Evolutionary conservation across 1,140 invertebrate genomes (phyloP).

Genomic region (Drosophila fuyamai): DNA sequence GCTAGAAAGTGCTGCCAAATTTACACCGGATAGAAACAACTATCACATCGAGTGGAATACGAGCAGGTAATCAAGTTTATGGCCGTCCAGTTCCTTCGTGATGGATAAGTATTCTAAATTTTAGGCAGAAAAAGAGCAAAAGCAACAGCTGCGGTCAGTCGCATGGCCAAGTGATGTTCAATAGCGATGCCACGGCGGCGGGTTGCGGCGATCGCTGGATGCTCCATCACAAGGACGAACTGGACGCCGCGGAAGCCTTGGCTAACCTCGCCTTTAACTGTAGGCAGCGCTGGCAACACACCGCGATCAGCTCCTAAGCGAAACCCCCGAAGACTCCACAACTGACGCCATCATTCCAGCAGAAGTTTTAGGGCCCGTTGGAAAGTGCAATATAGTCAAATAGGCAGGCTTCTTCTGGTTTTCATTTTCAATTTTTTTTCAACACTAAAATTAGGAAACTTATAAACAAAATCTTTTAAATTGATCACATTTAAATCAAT

Average conservation of each 20-base stretch:
- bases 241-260: constrained; percentile 89
- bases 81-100: not conserved
- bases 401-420: not conserved
- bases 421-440: not conserved
- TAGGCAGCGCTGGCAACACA: constrained; percentile 64
- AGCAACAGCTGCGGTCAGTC: not conserved
- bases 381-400: constrained; percentile 84
- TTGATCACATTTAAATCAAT: too few species aligned
- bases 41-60: constrained; percentile 87
- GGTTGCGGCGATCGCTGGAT: constrained; percentile 49
- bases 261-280: constrained; percentile 84
- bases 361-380: constrained; percentile 61
- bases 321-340: constrained; percentile 16
- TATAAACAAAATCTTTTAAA: too few species aligned
- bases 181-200: constrained; percentile 49
- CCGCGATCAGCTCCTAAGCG: constrained; percentile 62
- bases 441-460: too few species aligned
- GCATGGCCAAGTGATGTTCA: constrained; percentile 43
- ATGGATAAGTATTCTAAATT: not conserved
- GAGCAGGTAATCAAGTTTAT: constrained; percentile 65
- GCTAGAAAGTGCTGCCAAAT: constrained; percentile 89
- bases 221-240: constrained; percentile 88
- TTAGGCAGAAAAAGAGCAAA: constrained; percentile 48
- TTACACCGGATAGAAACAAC: constrained; percentile 88
- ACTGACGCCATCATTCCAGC: constrained; percentile 77